A percentile compares a stretch with the other conserved stretches of the same genome.
These are phyloP conservation scores for Globia sparganii DNA, from an alignment of 2,888 invertebrate species.

Conservation along the genomic window DNA sequence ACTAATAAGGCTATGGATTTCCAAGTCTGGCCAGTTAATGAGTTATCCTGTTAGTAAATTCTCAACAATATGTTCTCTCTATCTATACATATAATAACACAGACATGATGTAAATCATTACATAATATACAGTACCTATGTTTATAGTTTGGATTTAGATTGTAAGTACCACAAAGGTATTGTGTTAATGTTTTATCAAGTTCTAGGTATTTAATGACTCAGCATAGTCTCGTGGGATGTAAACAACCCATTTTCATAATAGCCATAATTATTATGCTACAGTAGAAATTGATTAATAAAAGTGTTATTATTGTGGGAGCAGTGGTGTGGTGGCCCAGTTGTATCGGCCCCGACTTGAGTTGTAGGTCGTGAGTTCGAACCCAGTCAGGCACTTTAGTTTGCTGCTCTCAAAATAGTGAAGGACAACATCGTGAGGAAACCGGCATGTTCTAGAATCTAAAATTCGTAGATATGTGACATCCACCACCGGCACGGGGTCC, in stretches of 20 bases:
- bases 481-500: neutral
- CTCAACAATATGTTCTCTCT: neutral
- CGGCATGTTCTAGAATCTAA: neutral
- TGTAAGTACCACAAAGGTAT: slow-evolving; percentile 7
- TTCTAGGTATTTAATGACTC: slow-evolving; percentile 19
- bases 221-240: slow-evolving; percentile 1
- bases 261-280: slow-evolving; percentile 1
- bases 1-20: slow-evolving; percentile 14
- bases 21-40: slow-evolving; percentile 4
- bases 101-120: slow-evolving; percentile 18
- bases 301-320: neutral
- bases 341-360: too few species aligned
- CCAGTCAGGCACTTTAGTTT: neutral
- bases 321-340: neutral
- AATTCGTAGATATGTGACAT: neutral
- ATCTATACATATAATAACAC: neutral
- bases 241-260: slow-evolving; percentile 23
- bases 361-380: neutral
- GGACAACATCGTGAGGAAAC: neutral
- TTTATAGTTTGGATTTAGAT: slow-evolving; percentile 22
- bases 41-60: slow-evolving; percentile 29
- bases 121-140: slow-evolving; percentile 1
- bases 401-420: neutral
- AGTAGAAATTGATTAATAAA: slow-evolving; percentile 8
- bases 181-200: slow-evolving; percentile 13